Base-by-base conservation (phyloP, 2,888 invertebrate genomes). In the Drosophila merina region DNA sequence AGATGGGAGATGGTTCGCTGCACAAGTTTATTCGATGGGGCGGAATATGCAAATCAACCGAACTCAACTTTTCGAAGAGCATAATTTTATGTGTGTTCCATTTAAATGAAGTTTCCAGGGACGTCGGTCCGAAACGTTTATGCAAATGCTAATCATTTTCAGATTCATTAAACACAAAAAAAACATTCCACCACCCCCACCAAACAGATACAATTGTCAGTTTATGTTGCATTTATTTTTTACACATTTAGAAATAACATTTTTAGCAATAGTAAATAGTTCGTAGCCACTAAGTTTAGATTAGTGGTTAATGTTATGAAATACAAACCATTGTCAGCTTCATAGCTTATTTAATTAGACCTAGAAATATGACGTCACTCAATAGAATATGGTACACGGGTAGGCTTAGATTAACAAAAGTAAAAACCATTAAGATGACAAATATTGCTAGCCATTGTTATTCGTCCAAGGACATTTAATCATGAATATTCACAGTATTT, bases 41-140 rank as follows among this genome's bases (percentile, higher is more conserved):
- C 62, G 57, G 71, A 83, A 83, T 80, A 88, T 83, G 86, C 87
- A 76, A 74, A 86, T 73, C 72, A 74, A 73, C 56, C 57, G 36
- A 36, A 36, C n/a, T 71, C 50, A 52, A 63, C 74, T 72, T 75
- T 58, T 70, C 71, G 75, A 72, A 76, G 58, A 56, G 77, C 63
- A 79, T 77, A 77, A 86, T 86, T 83, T 83, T 83, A 80, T 79
- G 86, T 88, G 71, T 74, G 72, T 88, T 78, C 76, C 76, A 84
- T 87, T 88, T 78, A 68, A 88, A 82, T 76, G 68, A 76, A 76
- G 64, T 66, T 68, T 38, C 26, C 56, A 51, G n/a, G 62, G 33
- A 52, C 25, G 36, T 4, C 40, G 20, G 14, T 42, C 44, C 25
- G 51, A 71, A 59, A 47, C 72, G 58, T 67, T 59, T 71, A 71